phyloP scores from a whole-genome alignment of 2,888 invertebrate species.

The Eutolmus rufibarbis region DNA sequence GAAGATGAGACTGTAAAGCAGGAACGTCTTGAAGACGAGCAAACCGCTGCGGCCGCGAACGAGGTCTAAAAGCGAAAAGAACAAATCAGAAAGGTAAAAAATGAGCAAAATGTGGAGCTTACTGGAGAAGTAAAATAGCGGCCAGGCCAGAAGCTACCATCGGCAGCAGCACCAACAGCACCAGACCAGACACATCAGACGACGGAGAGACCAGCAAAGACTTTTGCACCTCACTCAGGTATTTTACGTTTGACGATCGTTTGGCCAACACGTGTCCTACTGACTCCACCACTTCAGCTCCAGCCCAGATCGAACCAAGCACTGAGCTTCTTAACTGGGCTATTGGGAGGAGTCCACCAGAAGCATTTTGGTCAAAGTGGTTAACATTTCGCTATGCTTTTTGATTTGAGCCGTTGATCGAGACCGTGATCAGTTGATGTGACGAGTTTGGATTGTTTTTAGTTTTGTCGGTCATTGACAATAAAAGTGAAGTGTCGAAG shows the following conservation, averaged over 20 bases:
- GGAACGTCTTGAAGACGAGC: background rate
- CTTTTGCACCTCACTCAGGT: constrained; percentile 55
- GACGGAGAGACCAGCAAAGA: constrained; percentile 8
- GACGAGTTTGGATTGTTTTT: background rate
- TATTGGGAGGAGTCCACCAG: background rate
- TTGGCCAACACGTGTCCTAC: constrained; percentile 60
- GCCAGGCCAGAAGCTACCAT: constrained; percentile 8
- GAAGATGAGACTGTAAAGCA: constrained; percentile 23
- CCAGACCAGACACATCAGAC: constrained; percentile 21
- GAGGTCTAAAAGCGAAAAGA: constrained; percentile 36
- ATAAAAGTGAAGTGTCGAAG: constrained; percentile 7
- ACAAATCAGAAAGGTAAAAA: constrained; percentile 23
- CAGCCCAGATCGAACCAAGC: background rate
- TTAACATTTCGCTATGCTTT: constrained; percentile 19
- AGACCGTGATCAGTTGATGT: constrained; percentile 11
- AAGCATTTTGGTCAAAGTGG: constrained; percentile 29
- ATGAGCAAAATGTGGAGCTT: constrained; percentile 8
- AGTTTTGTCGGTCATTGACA: constrained; percentile 19
- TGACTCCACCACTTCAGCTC: constrained; percentile 47
- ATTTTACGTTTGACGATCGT: constrained; percentile 63
- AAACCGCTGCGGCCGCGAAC: constrained; percentile 8
- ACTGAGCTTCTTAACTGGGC: background rate
- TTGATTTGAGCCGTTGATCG: background rate
- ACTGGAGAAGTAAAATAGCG: constrained; percentile 16
- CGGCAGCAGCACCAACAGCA: background rate